Evolutionary conservation across 2,797 vertebrate species (phyloP).

Genomic region (Coracias cyanogaster): DNA sequence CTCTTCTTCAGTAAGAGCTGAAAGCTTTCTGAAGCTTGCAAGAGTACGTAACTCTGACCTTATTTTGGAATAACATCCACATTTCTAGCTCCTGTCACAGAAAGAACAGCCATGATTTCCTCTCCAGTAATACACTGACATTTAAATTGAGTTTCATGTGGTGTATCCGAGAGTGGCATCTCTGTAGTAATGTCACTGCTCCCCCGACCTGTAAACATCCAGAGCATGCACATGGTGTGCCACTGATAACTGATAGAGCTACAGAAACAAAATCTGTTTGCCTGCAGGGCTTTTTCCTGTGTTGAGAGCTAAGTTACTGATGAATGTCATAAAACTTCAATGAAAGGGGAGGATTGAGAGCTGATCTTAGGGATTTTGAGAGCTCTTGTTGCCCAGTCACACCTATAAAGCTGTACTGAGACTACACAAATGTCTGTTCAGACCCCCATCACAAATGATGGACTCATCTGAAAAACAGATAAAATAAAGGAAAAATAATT

Average conservation of each 20-base stretch:
- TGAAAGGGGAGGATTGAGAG: neutral
- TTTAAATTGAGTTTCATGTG: neutral
- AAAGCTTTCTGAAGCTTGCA: neutral
- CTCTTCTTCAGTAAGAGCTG: neutral
- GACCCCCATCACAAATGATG: neutral
- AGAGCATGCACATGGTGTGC: fast-evolving
- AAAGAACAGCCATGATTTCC: neutral
- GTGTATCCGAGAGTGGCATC: neutral
- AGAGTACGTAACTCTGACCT: neutral
- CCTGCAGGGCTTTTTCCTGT: neutral
- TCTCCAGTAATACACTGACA: neutral
- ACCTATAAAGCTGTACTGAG: neutral
- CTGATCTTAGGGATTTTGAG: neutral
- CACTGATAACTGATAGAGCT: neutral
- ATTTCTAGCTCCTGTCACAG: neutral
- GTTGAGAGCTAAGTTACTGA: neutral
- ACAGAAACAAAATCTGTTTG: neutral
- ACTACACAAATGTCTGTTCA: neutral
- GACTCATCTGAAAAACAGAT: neutral
- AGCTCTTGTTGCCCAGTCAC: neutral
- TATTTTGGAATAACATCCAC: neutral
- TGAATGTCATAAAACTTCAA: neutral
- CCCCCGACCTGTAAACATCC: neutral
- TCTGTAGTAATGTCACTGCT: neutral
- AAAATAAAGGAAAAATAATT: neutral